Evolutionary conservation across 2,888 invertebrate species (phyloP).

Genomic region (Brachyopa scutellaris): DNA sequence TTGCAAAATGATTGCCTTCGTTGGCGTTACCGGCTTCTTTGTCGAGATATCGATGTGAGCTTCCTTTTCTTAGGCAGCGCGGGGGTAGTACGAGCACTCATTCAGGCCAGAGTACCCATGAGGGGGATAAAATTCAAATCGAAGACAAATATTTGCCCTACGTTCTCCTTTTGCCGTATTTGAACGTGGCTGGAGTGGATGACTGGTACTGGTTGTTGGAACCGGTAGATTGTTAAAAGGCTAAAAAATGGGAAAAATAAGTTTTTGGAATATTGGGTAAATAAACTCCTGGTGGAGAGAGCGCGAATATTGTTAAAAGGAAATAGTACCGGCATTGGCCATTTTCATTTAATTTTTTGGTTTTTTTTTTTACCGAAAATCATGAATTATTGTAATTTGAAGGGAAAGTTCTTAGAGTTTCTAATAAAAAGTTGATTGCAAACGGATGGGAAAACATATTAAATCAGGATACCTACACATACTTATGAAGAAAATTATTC

Average conservation of each 20-base stretch:
- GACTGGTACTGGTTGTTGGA: not conserved
- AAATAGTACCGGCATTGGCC: constrained; percentile 43
- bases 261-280: constrained; percentile 52
- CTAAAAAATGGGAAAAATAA: constrained; percentile 49
- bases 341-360: constrained; percentile 41
- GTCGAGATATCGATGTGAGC: constrained; percentile 36
- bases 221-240: constrained; percentile 35
- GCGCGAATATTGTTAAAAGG: constrained; percentile 7
- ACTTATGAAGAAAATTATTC: constrained; percentile 19
- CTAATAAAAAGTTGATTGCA: constrained; percentile 45
- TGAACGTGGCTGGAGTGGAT: constrained; percentile 14
- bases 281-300: constrained; percentile 47
- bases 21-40: constrained; percentile 51
- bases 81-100: not conserved
- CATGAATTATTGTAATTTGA: constrained; percentile 66
- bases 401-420: constrained; percentile 36
- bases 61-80: constrained; percentile 21
- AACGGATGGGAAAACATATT: constrained; percentile 47
- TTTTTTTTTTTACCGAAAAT: constrained; percentile 24
- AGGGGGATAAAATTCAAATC: constrained; percentile 68
- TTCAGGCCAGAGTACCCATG: constrained; percentile 28
- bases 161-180: constrained; percentile 65
- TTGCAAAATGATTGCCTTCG: constrained; percentile 66
- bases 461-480: constrained; percentile 51
- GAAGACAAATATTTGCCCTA: constrained; percentile 69